Percentiles rank a stretch among this genome's conserved stretches.
phyloP scores from a whole-genome alignment of 2,797 vertebrate species.

The Erithacus rubecula region DNA sequence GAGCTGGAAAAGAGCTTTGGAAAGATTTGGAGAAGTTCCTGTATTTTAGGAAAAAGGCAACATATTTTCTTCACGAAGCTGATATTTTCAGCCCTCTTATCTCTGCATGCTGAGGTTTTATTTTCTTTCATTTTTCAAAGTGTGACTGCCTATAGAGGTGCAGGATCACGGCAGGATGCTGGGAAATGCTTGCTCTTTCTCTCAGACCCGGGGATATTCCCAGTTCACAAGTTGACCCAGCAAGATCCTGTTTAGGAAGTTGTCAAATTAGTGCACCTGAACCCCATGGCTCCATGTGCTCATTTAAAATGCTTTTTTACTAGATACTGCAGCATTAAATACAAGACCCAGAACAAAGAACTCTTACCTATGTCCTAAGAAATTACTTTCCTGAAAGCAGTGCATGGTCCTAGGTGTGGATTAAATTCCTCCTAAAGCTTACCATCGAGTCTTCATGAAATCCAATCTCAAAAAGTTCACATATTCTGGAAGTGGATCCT shows the following conservation, averaged over 20 bases:
- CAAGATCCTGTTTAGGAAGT: slow-evolving; percentile 30
- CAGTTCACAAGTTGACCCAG: neutral
- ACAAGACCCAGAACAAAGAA: slow-evolving; percentile 4
- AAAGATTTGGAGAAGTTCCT: slow-evolving; percentile 32
- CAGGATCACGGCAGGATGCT: neutral
- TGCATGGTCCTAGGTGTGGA: neutral
- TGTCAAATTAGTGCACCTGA: slow-evolving; percentile 10
- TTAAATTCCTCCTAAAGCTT: slow-evolving; percentile 2
- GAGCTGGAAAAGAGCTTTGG: neutral
- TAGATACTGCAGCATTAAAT: neutral
- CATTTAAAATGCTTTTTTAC: slow-evolving; percentile 32
- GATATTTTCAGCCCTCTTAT: slow-evolving; percentile 16
- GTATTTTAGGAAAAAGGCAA: slow-evolving; percentile 22
- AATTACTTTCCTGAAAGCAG: neutral
- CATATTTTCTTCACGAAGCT: neutral
- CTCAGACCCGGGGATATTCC: neutral
- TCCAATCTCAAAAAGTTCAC: neutral
- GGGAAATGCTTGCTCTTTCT: neutral
- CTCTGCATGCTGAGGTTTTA: slow-evolving; percentile 17
- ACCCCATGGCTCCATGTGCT: neutral
- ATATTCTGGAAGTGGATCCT: neutral
- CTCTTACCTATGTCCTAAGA: neutral
- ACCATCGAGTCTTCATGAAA: neutral
- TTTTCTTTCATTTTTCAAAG: slow-evolving; percentile 47
- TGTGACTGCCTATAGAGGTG: neutral